Evolutionary conservation across 2,113 vertebrate genomes (phyloP).

Genomic region (Talpa occidentalis): DNA sequence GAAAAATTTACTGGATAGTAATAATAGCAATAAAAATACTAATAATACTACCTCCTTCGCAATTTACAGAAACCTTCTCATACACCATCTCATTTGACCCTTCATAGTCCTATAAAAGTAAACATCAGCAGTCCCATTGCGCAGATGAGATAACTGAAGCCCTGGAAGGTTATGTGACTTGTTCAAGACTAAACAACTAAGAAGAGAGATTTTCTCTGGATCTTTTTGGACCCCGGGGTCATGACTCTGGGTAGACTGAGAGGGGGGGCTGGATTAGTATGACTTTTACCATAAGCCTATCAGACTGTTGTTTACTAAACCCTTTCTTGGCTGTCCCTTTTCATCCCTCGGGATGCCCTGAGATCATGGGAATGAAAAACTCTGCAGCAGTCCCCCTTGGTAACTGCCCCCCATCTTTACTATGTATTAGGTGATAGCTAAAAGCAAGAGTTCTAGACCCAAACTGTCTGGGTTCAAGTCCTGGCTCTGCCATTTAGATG

Average conservation of each 20-base stretch:
- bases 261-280: background rate
- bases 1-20: background rate
- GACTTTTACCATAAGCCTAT: background rate
- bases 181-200: slow-evolving; percentile 13
- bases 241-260: slow-evolving; percentile 31
- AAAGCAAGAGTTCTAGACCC: background rate
- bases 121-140: background rate
- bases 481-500: slow-evolving; percentile 7
- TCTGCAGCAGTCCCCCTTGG: background rate
- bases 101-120: slow-evolving; percentile 36
- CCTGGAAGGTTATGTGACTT: background rate
- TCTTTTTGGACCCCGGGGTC: slow-evolving; percentile 22
- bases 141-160: slow-evolving; percentile 38
- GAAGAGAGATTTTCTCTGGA: slow-evolving; percentile 35
- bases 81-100: background rate
- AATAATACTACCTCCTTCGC: background rate
- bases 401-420: background rate
- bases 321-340: slow-evolving; percentile 23
- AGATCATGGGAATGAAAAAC: slow-evolving; percentile 39
- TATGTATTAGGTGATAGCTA: slow-evolving; percentile 17
- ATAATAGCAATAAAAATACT: background rate
- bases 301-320: slow-evolving; percentile 20
- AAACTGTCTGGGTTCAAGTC: background rate
- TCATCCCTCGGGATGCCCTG: background rate
- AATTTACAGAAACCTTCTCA: slow-evolving; percentile 52